Conservation (phyloP, 2,888 invertebrate genomes). For the Hermodice carunculata region DNA sequence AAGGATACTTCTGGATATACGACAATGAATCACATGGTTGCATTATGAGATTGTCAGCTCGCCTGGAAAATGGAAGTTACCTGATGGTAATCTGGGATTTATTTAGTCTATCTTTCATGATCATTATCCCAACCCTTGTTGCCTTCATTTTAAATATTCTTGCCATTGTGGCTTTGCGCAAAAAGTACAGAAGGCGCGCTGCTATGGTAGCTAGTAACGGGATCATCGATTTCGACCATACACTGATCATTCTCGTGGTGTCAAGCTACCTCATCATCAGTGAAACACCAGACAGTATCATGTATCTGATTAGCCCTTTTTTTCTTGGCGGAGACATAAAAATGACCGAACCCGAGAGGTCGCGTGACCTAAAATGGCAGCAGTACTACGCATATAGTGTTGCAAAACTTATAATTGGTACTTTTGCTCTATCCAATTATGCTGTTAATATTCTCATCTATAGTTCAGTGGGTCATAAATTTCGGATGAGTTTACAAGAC, state of each 20-base stretch:
- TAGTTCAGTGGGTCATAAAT: conserved; percentile 11
- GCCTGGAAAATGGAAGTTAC: not conserved
- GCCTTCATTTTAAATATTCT: conserved; percentile 12
- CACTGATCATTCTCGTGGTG: conserved; percentile 5
- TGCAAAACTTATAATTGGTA: not conserved
- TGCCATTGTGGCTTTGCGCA: not conserved
- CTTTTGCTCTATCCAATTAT: conserved; percentile 16
- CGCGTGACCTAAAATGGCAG: conserved; percentile 1
- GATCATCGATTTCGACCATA: conserved; percentile 4
- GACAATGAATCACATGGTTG: not conserved
- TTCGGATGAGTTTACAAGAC: too few species aligned
- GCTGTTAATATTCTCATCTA: conserved; percentile 16
- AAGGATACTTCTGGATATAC: conserved; percentile 17
- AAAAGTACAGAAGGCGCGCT: not conserved
- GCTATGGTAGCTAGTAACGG: not conserved
- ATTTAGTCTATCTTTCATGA: not conserved
- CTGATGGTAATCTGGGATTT: conserved; percentile 4
- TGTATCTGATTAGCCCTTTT: conserved; percentile 13
- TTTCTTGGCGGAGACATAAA: conserved; percentile 1
- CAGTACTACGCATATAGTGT: conserved; percentile 1
- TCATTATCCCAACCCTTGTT: conserved; percentile 9
- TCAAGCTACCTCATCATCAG: conserved; percentile 13
- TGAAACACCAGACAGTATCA: conserved; percentile 11
- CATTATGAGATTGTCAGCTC: not conserved
- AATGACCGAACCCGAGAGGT: not conserved